Base-by-base conservation (phyloP, 2,113 vertebrate genomes). In the Microcebus jonahi region DNA sequence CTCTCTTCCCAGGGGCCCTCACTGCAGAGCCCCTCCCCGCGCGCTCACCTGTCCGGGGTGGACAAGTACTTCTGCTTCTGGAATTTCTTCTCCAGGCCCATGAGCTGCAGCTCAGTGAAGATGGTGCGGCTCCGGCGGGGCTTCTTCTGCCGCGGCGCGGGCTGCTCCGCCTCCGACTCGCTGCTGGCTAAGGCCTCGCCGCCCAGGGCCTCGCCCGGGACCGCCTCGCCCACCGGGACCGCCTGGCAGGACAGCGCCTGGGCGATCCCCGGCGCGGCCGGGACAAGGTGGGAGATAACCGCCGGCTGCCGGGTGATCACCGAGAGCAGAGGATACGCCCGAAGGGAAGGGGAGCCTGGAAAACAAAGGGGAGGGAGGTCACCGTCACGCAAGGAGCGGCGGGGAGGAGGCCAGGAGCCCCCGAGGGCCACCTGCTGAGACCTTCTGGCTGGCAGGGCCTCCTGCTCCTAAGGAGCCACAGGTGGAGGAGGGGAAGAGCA, bases 41-140 rank as follows among this genome's bases (percentile, higher is more conserved):
- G 3, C 4, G 86, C 99, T 98, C 75, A 99, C 99, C 99, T 99
- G 98, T 99, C 99, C 1, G 99, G 99, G 3, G 99, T 99, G 45
- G 99, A 99, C 50, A 99, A 98, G 96, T 99, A 99, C 98, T 99
- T 99, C 98, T 99, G 99, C 97, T 99, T 99, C 99, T 99, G 99
- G 97, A 99, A 99, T 95, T 99, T 99, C 98, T 99, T 99, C 99
- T 99, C 99, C 95, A 99, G 98, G 75, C 99, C 99, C 99, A 99
- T 99, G 79, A 99, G 99, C 98, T 99, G 99, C 91, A 99, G 98
- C 98, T 99, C 99, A 0, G 99, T 99, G 98, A 99, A 99, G 98
- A 99, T 99, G 98, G 99, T 99, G 67, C 99, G 99, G 25, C 99
- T 99, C 68, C 99, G 99, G 0, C 99, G 99, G 0, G 99, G 99